These are phyloP conservation scores for Eupithecia centaureata DNA, from an alignment of 2,888 invertebrate genomes.

Conservation along the genomic window DNA sequence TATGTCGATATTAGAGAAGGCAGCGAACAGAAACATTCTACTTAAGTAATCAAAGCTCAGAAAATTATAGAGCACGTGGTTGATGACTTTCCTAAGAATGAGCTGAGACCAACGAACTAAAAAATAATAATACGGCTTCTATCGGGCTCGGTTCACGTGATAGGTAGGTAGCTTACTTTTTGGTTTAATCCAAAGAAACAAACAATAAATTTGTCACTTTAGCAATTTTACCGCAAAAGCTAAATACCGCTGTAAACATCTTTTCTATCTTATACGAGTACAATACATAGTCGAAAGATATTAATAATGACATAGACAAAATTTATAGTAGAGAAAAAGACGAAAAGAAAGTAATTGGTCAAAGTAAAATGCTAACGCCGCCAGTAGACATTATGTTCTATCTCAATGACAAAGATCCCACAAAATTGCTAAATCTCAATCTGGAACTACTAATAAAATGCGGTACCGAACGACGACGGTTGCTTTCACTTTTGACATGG, in stretches of 20 bases:
- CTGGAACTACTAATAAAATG: constrained; percentile 3
- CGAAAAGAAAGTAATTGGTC: background rate
- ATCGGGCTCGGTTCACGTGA: background rate
- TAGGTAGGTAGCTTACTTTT: background rate
- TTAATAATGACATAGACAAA: background rate
- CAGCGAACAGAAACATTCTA: constrained; percentile 22
- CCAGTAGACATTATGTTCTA: background rate
- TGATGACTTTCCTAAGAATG: constrained; percentile 12
- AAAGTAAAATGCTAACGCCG: background rate
- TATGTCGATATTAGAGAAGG: constrained; percentile 17
- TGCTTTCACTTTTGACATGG: constrained; percentile 20
- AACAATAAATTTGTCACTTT: background rate
- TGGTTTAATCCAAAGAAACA: background rate
- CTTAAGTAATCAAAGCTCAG: constrained; percentile 14
- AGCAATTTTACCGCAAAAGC: background rate
- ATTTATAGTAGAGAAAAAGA: background rate
- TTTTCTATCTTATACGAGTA: too few relatives aligned
- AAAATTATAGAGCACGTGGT: constrained; percentile 25
- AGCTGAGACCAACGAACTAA: constrained; percentile 1
- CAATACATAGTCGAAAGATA: background rate
- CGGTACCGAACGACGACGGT: background rate
- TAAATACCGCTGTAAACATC: background rate
- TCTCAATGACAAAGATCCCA: background rate
- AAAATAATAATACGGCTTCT: background rate
- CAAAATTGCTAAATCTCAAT: background rate